A percentile compares a stretch with the other conserved stretches of the same genome.
These are phyloP conservation scores for Puntigrus tetrazona DNA, from an alignment of 2,113 vertebrate genomes.

Conservation along the genomic window DNA sequence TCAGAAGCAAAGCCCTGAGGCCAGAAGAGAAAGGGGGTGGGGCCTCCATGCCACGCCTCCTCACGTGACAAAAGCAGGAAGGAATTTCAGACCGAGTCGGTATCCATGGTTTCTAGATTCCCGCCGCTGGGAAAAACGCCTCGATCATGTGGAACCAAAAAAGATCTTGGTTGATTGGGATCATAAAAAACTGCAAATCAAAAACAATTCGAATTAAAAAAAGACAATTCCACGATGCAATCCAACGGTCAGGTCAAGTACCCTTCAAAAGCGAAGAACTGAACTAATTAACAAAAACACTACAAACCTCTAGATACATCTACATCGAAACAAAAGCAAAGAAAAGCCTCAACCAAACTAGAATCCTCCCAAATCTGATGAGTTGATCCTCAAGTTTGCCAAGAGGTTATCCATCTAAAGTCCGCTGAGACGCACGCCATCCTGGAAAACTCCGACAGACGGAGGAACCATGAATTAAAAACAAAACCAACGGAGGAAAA, in stretches of 20 bases:
- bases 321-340: not conserved
- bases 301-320: not conserved
- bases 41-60: slow-evolving; percentile 71
- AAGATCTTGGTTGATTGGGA: slow-evolving; percentile 3
- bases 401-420: slow-evolving; percentile 17
- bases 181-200: slow-evolving; percentile 31
- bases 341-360: slow-evolving; percentile 1
- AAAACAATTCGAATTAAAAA: slow-evolving; percentile 53
- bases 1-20: slow-evolving; percentile 63
- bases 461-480: not conserved
- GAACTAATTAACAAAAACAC: not conserved
- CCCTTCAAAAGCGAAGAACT: slow-evolving; percentile 7
- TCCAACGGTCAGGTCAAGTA: not conserved
- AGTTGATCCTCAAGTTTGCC: not conserved
- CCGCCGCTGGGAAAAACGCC: slow-evolving; percentile 42
- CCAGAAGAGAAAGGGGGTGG: slow-evolving; percentile 61
- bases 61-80: slow-evolving; percentile 73
- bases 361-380: not conserved
- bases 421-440: not conserved
- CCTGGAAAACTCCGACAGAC: not conserved
- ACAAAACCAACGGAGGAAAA: not conserved
- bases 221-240: slow-evolving; percentile 18
- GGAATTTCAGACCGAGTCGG: slow-evolving; percentile 76
- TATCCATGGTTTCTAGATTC: slow-evolving; percentile 74
- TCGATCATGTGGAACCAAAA: not conserved